Base-by-base conservation (phyloP, 2,888 invertebrate species). In the Ectobius pallidus region DNA sequence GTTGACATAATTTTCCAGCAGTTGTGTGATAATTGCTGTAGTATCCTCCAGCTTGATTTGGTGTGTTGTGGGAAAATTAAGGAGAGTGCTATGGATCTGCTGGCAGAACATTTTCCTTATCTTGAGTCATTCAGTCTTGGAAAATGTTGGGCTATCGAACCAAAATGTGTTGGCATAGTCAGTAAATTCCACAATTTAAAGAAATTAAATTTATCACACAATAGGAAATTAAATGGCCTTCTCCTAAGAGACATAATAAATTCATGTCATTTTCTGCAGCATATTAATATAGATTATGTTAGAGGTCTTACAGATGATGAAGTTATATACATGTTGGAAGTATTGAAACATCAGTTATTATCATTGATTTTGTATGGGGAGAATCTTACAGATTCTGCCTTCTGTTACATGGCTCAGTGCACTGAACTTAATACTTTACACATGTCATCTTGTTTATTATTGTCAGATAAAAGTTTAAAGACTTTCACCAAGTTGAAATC, bases 281-380 rank as follows among this genome's bases (percentile, higher is more conserved):
- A 58, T 25, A 18, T 70, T 2, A 70, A 70, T 58, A 20, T 70
- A 3, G 70, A 70, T 61, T 70, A 70, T 70, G 27, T 70, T 25
- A 55, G 70, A 30, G 61, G 61, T 9, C 14, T 70, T n/a, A 16
- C 39, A 9, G 70, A 70, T 18, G 52, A 58, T n/a, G 61, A 61
- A n/a, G n/a, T 70, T 6, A 22, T 70, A 27, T 42, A 58, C 14
- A 7, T 70, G 42, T n/a, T 70, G 20, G 44, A 70, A 20, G 14
- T 20, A 42, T 61, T 18, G 42, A 58, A 58, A 14, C 14, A 25
- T 9, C 27, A 11, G 9, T 25, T 70, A 25, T 16, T 44, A 11
- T 58, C 70, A 22, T 58, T 70, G 27, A 25, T 61, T 20, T 42
- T 70, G 16, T 70, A 55, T 70, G 70, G 61, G 9, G 70, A 70